A percentile compares a stretch with the other conserved stretches of the same genome.
Evolutionary conservation across 1,140 invertebrate genomes (phyloP).

Genomic region (Drosophila chauvacae): DNA sequence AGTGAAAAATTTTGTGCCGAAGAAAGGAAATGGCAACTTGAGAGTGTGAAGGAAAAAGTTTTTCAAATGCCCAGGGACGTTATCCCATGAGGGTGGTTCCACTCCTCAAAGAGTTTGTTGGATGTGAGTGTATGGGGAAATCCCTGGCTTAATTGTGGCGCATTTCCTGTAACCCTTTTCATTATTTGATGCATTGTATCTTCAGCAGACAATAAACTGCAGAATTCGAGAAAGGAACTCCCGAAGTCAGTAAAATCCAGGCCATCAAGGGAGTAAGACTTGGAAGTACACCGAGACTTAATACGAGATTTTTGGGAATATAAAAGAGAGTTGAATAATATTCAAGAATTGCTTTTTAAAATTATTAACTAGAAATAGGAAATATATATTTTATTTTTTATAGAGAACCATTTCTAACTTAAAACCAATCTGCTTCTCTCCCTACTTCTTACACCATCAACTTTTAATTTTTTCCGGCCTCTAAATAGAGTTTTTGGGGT

Average conservation of each 20-base stretch:
- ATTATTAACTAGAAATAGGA: neutral
- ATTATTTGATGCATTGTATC: constrained; percentile 71
- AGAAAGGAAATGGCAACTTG: constrained; percentile 73
- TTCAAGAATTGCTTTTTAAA: neutral
- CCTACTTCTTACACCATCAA: neutral
- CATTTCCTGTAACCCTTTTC: constrained; percentile 69
- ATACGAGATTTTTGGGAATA: neutral
- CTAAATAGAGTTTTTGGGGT: neutral
- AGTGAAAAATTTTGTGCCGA: constrained; percentile 19
- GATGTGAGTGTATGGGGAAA: constrained; percentile 1
- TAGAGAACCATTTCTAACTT: neutral
- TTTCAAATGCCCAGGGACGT: constrained; percentile 30
- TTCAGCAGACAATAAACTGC: constrained; percentile 61
- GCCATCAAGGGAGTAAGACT: constrained; percentile 4
- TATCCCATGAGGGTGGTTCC: constrained; percentile 11
- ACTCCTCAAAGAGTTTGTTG: neutral
- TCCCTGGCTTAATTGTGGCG: constrained; percentile 62
- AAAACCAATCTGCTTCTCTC: neutral
- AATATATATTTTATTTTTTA: neutral
- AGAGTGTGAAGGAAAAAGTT: constrained; percentile 73
- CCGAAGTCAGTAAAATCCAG: constrained; percentile 28
- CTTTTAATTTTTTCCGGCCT: neutral
- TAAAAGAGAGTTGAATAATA: neutral
- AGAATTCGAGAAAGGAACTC: constrained; percentile 34
- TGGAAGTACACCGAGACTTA: constrained; percentile 11